phyloP scores from a whole-genome alignment of 2,797 vertebrate genomes.

The Sorex maritimensis region DNA sequence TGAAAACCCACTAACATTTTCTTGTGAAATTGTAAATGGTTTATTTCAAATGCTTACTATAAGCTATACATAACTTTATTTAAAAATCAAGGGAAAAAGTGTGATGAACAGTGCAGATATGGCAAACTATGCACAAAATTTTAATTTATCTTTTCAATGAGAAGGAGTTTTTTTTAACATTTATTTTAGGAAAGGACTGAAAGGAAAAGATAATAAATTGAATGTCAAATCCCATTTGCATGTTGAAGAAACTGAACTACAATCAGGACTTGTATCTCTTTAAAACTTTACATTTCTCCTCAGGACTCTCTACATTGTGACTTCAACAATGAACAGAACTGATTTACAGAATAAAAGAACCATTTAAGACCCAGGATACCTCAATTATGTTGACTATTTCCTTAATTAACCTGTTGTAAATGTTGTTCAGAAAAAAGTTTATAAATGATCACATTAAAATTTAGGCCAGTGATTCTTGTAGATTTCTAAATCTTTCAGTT shows the following conservation, averaged over 20 bases:
- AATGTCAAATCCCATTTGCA: neutral
- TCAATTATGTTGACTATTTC: constrained; percentile 42
- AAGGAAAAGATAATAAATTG: constrained; percentile 55
- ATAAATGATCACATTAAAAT: constrained; percentile 59
- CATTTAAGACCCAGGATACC: constrained; percentile 22
- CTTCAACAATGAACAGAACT: constrained; percentile 29
- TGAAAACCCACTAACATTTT: neutral
- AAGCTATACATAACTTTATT: neutral
- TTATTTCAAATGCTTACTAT: neutral
- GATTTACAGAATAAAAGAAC: constrained; percentile 33
- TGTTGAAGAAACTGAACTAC: constrained; percentile 50
- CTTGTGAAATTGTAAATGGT: neutral
- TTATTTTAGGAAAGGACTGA: neutral
- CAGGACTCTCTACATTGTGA: neutral
- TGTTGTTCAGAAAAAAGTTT: constrained; percentile 3
- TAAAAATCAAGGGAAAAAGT: neutral
- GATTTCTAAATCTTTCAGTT: constrained; percentile 39
- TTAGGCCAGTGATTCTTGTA: constrained; percentile 18
- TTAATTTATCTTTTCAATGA: neutral
- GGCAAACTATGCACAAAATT: neutral
- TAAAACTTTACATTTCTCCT: constrained; percentile 43
- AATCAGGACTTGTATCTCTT: neutral
- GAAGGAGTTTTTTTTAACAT: neutral
- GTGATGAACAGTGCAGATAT: neutral
- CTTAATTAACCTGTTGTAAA: constrained; percentile 68